phyloP scores from a whole-genome alignment of 2,888 invertebrate genomes.

The Xestia sexstrigata region DNA sequence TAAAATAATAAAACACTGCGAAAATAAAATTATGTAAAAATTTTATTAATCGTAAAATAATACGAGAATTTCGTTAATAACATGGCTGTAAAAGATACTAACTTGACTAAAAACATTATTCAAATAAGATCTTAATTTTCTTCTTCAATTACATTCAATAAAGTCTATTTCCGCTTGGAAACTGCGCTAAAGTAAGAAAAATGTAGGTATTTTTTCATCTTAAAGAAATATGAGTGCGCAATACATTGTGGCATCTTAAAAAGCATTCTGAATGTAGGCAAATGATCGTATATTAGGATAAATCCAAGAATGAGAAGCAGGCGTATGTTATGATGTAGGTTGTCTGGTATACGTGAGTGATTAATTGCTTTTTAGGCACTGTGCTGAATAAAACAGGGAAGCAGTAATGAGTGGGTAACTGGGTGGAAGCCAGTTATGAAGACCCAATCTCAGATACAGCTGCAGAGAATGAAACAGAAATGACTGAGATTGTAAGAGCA shows the following conservation, averaged over 20 bases:
- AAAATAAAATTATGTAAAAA: neutral
- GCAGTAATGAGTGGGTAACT: neutral
- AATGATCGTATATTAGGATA: constrained; percentile 73
- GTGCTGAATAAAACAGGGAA: neutral
- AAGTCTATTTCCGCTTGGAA: constrained; percentile 18
- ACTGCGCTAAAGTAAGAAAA: constrained; percentile 25
- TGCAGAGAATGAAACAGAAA: neutral
- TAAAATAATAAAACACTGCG: constrained; percentile 15
- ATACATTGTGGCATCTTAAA: constrained; percentile 62
- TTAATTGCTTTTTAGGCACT: constrained; percentile 24
- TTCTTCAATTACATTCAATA: constrained; percentile 47
- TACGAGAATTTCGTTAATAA: neutral
- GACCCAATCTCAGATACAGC: neutral
- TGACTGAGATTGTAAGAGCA: neutral
- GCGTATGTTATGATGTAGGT: constrained; percentile 71
- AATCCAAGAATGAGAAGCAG: constrained; percentile 74
- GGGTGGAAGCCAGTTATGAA: neutral
- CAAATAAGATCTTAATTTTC: constrained; percentile 1
- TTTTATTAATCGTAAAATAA: constrained; percentile 16
- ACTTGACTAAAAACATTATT: constrained; percentile 24
- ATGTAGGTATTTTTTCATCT: constrained; percentile 50
- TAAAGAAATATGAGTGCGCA: constrained; percentile 50
- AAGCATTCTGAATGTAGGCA: constrained; percentile 65
- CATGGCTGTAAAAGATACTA: neutral
- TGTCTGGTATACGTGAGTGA: constrained; percentile 42